phyloP scores from a whole-genome alignment of 2,797 vertebrate genomes.

The Falco columbarius region DNA sequence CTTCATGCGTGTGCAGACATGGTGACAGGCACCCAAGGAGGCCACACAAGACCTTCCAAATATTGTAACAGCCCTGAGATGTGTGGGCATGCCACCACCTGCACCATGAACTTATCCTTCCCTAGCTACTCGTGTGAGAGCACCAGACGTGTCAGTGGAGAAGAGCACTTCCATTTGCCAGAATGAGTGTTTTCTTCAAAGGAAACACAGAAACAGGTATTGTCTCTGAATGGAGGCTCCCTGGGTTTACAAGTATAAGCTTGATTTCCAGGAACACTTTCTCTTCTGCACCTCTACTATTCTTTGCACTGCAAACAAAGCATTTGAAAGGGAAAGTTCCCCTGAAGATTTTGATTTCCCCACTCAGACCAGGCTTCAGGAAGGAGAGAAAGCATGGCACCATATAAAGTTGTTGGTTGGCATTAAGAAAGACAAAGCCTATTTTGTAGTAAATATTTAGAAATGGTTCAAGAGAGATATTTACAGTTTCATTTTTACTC shows the following conservation, averaged over 20 bases:
- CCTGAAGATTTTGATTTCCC: neutral
- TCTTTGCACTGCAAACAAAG: neutral
- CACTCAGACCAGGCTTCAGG: neutral
- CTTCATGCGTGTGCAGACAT: neutral
- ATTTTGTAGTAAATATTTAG: neutral
- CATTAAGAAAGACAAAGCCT: neutral
- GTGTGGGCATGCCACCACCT: neutral
- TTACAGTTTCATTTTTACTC: neutral
- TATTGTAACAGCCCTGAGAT: neutral
- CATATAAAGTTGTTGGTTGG: neutral
- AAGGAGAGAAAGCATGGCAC: neutral
- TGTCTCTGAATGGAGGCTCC: neutral
- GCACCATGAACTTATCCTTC: neutral
- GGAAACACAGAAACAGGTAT: neutral
- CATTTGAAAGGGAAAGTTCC: neutral
- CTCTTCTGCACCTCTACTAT: neutral
- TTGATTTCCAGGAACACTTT: neutral
- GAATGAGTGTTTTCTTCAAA: neutral
- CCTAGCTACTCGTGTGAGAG: neutral
- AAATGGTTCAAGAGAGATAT: neutral
- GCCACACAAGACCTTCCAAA: neutral
- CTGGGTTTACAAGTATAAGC: neutral
- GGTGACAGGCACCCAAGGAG: neutral
- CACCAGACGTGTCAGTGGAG: neutral
- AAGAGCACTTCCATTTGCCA: neutral